These are phyloP conservation scores for Diplosoma virens DNA, from an alignment of 23 tunicate species.

Conservation along the genomic window DNA sequence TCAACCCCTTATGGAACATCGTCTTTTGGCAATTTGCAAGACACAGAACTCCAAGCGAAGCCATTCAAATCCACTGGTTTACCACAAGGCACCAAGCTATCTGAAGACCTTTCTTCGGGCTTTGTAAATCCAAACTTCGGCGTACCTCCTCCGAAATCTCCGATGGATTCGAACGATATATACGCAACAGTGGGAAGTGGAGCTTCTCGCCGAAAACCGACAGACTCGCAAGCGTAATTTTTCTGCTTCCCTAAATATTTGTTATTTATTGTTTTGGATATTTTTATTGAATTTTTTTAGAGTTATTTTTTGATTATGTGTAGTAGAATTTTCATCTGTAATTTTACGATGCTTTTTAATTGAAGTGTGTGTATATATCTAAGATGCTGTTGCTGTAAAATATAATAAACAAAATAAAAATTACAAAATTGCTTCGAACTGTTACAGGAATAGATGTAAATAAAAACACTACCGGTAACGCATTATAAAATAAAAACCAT, in stretches of 20 bases:
- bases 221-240: slow-evolving; percentile 19
- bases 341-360: too few relatives aligned
- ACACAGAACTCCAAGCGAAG: slow-evolving; percentile 20
- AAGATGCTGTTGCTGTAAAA: too few relatives aligned
- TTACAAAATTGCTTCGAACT: too few relatives aligned
- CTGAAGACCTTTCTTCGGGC: slow-evolving; percentile 21
- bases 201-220: slow-evolving; percentile 27
- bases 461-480: too few relatives aligned
- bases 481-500: too few relatives aligned
- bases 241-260: not conserved
- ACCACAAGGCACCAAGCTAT: not conserved
- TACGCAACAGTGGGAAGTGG: slow-evolving; percentile 46
- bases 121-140: slow-evolving; percentile 42
- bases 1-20: slow-evolving; percentile 41
- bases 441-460: too few relatives aligned
- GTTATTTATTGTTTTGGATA: not conserved
- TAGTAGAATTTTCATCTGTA: too few relatives aligned
- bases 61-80: slow-evolving; percentile 1
- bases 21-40: slow-evolving; percentile 25
- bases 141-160: not conserved
- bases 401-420: too few relatives aligned
- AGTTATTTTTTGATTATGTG: too few relatives aligned
- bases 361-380: too few relatives aligned
- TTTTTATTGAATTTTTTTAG: too few relatives aligned
- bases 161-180: slow-evolving; percentile 9